Percentiles rank a stretch among this genome's conserved stretches.
Conservation (phyloP, 2,888 invertebrate species). For the Biston stratarius region DNA sequence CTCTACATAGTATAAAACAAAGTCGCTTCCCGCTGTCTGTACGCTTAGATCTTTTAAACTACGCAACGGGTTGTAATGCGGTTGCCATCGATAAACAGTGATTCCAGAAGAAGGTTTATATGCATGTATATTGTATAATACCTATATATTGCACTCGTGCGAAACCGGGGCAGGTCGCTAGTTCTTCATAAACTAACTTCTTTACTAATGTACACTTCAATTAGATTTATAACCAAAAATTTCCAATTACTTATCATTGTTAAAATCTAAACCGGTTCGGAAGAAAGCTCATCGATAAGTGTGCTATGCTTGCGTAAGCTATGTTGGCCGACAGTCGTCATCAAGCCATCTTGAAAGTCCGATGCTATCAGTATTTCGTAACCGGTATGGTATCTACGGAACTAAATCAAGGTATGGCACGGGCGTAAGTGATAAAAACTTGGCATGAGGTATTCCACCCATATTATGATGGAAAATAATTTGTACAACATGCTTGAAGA, state of each 20-base stretch:
- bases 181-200: too few relatives aligned
- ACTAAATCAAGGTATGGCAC: slow-evolving; percentile 27
- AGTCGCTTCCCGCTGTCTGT: too few relatives aligned
- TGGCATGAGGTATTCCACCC: not conserved
- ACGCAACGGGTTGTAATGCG: too few relatives aligned
- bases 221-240: not conserved
- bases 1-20: too few relatives aligned
- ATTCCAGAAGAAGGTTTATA: not conserved
- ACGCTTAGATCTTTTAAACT: too few relatives aligned
- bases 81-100: too few relatives aligned
- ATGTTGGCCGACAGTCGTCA: slow-evolving; percentile 68
- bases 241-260: slow-evolving; percentile 36
- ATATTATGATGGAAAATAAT: not conserved
- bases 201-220: too few relatives aligned
- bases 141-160: too few relatives aligned
- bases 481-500: not conserved
- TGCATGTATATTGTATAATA: too few relatives aligned
- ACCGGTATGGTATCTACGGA: slow-evolving; percentile 58
- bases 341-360: slow-evolving; percentile 74
- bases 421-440: slow-evolving; percentile 20
- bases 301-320: slow-evolving; percentile 66
- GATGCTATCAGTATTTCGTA: slow-evolving; percentile 79
- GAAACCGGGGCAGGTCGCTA: too few relatives aligned
- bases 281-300: slow-evolving; percentile 67
- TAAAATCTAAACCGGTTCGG: slow-evolving; percentile 50